Percentiles rank a stretch among this genome's conserved stretches.
Evolutionary conservation across 2,888 invertebrate species (phyloP).

Genomic region (Drosophila diplacantha): DNA sequence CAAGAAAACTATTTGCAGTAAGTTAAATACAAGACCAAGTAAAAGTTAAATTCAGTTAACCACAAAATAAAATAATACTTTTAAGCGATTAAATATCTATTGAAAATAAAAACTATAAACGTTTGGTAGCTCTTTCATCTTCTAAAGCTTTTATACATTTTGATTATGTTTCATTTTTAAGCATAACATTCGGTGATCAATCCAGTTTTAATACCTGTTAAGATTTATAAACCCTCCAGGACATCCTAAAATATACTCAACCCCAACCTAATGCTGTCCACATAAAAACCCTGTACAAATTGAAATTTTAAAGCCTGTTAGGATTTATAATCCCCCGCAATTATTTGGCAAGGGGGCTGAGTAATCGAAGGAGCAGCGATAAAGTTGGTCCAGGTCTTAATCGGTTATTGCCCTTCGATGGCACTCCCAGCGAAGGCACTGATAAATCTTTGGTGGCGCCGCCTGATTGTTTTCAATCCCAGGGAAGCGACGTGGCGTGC

Average conservation of each 20-base stretch:
- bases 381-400: constrained; percentile 18
- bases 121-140: neutral
- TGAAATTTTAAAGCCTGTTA: constrained; percentile 20
- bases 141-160: neutral
- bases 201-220: neutral
- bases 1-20: too few relatives aligned
- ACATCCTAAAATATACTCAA: neutral
- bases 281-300: constrained; percentile 5
- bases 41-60: too few relatives aligned
- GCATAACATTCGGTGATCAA: neutral
- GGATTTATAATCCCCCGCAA: constrained; percentile 16
- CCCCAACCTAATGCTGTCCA: neutral
- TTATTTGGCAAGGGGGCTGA: neutral
- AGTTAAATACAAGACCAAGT: too few relatives aligned
- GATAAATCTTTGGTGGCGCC: constrained; percentile 31
- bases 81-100: too few relatives aligned
- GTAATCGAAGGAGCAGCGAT: constrained; percentile 8
- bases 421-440: constrained; percentile 15
- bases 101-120: too few relatives aligned
- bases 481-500: constrained; percentile 35
- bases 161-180: neutral
- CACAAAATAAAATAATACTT: too few relatives aligned
- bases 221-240: neutral
- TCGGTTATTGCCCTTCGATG: constrained; percentile 26
- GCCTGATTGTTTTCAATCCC: constrained; percentile 45